phyloP scores from a whole-genome alignment of 1,140 invertebrate genomes.

The Drosophila albomicans region DNA sequence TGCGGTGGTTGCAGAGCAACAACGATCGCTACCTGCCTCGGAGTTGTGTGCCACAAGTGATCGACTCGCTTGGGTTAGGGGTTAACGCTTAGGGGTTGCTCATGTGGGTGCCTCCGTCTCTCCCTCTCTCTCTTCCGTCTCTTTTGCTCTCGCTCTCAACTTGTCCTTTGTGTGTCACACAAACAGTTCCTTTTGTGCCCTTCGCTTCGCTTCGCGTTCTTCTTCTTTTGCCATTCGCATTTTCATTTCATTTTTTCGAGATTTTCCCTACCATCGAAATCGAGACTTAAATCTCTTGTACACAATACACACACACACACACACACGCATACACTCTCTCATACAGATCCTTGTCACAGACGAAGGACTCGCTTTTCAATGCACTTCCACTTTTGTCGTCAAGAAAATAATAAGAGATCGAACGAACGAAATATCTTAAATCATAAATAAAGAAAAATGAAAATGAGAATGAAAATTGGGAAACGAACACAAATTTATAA shows the following conservation, averaged over 20 bases:
- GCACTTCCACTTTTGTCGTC: slow-evolving; percentile 73
- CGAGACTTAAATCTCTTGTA: slow-evolving; percentile 66
- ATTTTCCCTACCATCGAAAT: slow-evolving; percentile 57
- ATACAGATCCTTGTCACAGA: slow-evolving; percentile 63
- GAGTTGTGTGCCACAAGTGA: slow-evolving; percentile 21
- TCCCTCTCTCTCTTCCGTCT: background rate
- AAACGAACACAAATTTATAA: background rate
- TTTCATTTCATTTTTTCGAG: slow-evolving; percentile 34
- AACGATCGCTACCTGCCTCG: slow-evolving; percentile 48
- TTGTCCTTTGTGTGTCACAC: slow-evolving; percentile 23
- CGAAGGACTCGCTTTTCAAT: slow-evolving; percentile 66
- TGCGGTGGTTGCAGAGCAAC: slow-evolving; percentile 18
- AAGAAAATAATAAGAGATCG: slow-evolving; percentile 37
- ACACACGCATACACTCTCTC: slow-evolving; percentile 18
- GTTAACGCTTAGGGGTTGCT: slow-evolving; percentile 42
- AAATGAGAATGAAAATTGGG: slow-evolving; percentile 21
- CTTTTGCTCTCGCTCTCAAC: background rate
- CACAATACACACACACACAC: slow-evolving; percentile 35
- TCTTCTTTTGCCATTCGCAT: slow-evolving; percentile 20
- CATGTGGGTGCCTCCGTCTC: slow-evolving; percentile 20
- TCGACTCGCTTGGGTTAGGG: slow-evolving; percentile 26
- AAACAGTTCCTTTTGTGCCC: slow-evolving; percentile 30
- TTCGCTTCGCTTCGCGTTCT: slow-evolving; percentile 11
- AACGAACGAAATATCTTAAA: slow-evolving; percentile 11
- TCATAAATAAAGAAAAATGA: slow-evolving; percentile 41